These are phyloP conservation scores for Micromys minutus DNA, from an alignment of 2,113 vertebrate genomes.

Conservation along the genomic window DNA sequence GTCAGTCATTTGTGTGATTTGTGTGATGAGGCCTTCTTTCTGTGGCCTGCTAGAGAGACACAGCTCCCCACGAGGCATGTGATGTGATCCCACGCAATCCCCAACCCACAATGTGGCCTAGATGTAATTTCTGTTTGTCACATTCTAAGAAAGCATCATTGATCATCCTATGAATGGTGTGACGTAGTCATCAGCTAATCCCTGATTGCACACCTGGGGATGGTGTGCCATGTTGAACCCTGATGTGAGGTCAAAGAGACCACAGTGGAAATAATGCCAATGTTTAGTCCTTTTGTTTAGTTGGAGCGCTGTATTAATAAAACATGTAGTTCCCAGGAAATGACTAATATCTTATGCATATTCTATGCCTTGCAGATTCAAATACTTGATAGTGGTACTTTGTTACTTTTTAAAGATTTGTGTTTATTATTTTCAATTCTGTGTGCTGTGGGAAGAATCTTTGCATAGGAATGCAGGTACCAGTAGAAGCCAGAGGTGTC, in stretches of 20 bases:
- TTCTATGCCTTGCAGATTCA: not conserved
- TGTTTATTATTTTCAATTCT: not conserved
- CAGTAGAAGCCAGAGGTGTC: not conserved
- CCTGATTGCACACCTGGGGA: not conserved
- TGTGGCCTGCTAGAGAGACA: not conserved
- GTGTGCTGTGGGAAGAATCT: not conserved
- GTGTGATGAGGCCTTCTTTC: not conserved
- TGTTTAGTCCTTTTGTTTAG: not conserved
- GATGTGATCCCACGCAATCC: not conserved
- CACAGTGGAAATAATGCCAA: not conserved
- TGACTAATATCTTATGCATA: not conserved
- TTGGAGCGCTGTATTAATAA: not conserved
- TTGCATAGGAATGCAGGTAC: not conserved
- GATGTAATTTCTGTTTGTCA: not conserved
- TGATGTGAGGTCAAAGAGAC: not conserved
- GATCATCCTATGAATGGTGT: not conserved
- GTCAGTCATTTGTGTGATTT: not conserved
- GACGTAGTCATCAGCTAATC: not conserved
- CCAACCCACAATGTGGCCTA: not conserved
- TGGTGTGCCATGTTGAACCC: not conserved
- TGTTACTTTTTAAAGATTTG: not conserved
- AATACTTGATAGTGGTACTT: not conserved
- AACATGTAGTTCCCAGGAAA: not conserved
- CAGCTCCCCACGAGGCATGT: not conserved
- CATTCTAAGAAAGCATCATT: not conserved